Evolutionary conservation across 2,113 vertebrate genomes (phyloP), one percentile per base, ranked within the genome.

Genomic region (Phalacrocorax aristotelis): DNA sequence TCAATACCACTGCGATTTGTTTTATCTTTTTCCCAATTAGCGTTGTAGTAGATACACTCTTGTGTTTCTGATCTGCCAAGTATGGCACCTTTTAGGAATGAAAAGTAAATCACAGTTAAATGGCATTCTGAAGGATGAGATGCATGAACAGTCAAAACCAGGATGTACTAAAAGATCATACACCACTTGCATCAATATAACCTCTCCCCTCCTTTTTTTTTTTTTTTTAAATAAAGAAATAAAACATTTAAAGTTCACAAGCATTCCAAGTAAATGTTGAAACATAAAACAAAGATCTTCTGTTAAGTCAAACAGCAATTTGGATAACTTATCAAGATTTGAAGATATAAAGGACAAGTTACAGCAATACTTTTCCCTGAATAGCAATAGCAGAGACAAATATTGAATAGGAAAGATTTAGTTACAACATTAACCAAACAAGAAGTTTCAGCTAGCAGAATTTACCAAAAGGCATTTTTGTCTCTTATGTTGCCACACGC

Each of bases 11-110:
- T 99, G 96, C 98, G 99, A 94, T 99, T 99, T 74, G 99, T 99
- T 95, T 98, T 98, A n/a, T 99, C 99, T 97, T 99, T 99, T 89
- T 99, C 99, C 99, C 99, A 99, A 98, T 98, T 99, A 62, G 99
- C 98, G 96, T 99, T 99, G 98, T 99, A 99, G 98, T 98, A 99
- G 92, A 98, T 98, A 68, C 99, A 99, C 97, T 99, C 98, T 95
- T 99, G 99, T 8, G 99, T 99, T 97, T 99, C 99, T 57, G 99
- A 99, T 95, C 99, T 99, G 95, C 99, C 99, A 90, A 99, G 98
- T 95, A 99, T 99, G 96, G 99, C 99, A 97, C 99, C 99, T 99
- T 95, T 46, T 51, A 92, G 80, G 92, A 82, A 96, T 11, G 34
- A 91, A 87, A 89, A 89, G 22, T 22, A 75, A 82, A 61, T 13